Evolutionary conservation across 2,797 vertebrate species (phyloP).

Genomic region (Pelobates cultripes): DNA sequence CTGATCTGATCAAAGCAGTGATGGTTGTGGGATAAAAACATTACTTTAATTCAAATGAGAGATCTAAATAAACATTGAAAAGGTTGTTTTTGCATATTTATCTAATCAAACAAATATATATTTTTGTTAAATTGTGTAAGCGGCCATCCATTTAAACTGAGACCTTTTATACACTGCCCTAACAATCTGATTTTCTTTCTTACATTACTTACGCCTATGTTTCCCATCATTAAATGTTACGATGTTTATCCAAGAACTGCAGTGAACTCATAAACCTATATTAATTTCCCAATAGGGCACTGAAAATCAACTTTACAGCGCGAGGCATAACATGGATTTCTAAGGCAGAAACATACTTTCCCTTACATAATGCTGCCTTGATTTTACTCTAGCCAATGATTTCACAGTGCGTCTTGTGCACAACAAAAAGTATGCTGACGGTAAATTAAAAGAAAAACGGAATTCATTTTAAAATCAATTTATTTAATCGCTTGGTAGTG

Average conservation of each 20-base stretch:
- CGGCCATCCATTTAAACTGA: conserved; percentile 38
- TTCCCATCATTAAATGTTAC: conserved; percentile 81
- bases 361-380: conserved; percentile 55
- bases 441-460: conserved; percentile 27
- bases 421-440: conserved; percentile 38
- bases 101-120: not conserved
- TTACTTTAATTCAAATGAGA: conserved; percentile 9
- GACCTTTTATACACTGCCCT: conserved; percentile 25
- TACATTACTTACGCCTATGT: conserved; percentile 63
- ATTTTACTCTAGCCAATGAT: not conserved
- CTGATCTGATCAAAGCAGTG: not conserved
- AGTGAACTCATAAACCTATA: conserved; percentile 74
- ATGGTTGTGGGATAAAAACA: conserved; percentile 2
- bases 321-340: conserved; percentile 64
- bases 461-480: conserved; percentile 9
- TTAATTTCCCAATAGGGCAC: conserved; percentile 74
- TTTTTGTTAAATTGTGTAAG: conserved; percentile 25
- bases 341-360: conserved; percentile 57
- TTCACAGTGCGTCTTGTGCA: conserved; percentile 26
- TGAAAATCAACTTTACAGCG: conserved; percentile 71
- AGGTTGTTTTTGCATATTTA: conserved; percentile 1
- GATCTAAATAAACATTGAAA: not conserved
- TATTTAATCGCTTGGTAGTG: not conserved
- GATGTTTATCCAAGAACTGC: conserved; percentile 76
- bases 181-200: conserved; percentile 52